A percentile compares a stretch with the other conserved stretches of the same genome.
These are phyloP conservation scores for Condylura cristata DNA, from an alignment of 2,113 vertebrate species.

Conservation along the genomic window DNA sequence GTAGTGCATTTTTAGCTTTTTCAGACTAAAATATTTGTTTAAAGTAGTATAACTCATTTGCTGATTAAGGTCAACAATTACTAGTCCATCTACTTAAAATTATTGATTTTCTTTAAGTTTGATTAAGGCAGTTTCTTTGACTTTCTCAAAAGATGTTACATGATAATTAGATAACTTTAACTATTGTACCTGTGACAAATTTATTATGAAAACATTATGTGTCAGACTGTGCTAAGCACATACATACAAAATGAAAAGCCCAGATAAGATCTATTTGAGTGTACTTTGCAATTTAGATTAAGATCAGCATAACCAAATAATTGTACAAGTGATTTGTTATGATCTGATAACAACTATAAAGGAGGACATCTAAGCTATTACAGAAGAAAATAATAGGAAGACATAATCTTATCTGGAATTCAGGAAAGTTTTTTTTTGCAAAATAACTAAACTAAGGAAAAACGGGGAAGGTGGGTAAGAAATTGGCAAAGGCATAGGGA, in stretches of 20 bases:
- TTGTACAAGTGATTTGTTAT: background rate
- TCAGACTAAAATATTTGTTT: background rate
- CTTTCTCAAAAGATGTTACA: background rate
- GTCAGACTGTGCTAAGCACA: background rate
- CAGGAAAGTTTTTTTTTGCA: constrained; percentile 20
- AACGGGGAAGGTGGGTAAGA: background rate
- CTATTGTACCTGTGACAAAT: background rate
- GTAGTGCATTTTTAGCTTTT: background rate
- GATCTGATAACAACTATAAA: background rate
- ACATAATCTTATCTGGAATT: background rate
- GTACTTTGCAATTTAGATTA: background rate
- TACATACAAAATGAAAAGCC: background rate
- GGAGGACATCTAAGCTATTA: background rate
- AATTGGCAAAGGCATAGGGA: background rate
- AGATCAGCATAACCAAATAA: background rate
- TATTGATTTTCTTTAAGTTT: background rate
- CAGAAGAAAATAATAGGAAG: background rate
- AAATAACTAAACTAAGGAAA: background rate
- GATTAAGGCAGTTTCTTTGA: background rate
- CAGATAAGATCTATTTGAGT: background rate
- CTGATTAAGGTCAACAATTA: background rate
- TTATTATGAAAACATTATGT: background rate
- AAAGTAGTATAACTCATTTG: background rate
- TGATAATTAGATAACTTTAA: background rate
- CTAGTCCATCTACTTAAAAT: background rate